A percentile compares a stretch with the other conserved stretches of the same genome.
phyloP scores from a whole-genome alignment of 2,888 invertebrate genomes.

The Drosophila atroscutellata region DNA sequence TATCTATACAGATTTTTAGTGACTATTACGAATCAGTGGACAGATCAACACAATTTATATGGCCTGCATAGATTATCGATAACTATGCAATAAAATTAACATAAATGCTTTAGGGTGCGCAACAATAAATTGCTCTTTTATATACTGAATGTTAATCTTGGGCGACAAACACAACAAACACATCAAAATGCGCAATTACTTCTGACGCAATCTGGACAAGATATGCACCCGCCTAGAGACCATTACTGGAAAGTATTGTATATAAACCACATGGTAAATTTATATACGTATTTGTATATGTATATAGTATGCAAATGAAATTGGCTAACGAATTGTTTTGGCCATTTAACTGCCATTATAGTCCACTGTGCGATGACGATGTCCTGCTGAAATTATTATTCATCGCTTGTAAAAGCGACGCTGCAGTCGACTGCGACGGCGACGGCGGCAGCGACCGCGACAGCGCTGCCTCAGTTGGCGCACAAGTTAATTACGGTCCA shows the following conservation, averaged over 20 bases:
- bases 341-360: constrained; percentile 71
- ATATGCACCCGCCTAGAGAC: constrained; percentile 17
- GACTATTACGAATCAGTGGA: not conserved
- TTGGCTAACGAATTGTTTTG: constrained; percentile 63
- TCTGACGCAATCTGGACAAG: constrained; percentile 49
- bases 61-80: constrained; percentile 26
- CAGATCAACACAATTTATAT: not conserved
- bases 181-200: constrained; percentile 43
- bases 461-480: constrained; percentile 60
- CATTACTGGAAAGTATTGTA: constrained; percentile 2
- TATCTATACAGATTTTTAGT: not conserved
- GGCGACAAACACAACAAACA: constrained; percentile 4
- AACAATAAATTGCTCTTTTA: constrained; percentile 36
- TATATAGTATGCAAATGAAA: constrained; percentile 54
- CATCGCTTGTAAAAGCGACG: constrained; percentile 71
- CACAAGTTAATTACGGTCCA: constrained; percentile 81
- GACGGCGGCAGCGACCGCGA: constrained; percentile 17
- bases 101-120: constrained; percentile 20
- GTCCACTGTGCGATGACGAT: constrained; percentile 61
- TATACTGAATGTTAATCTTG: constrained; percentile 18
- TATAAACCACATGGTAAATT: constrained; percentile 21
- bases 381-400: constrained; percentile 74
- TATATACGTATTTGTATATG: constrained; percentile 3
- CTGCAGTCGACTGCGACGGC: constrained; percentile 27
- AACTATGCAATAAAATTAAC: constrained; percentile 28